A percentile compares a stretch with the other conserved stretches of the same genome.
These are phyloP conservation scores for Motacilla alba DNA, from an alignment of 2,113 vertebrate genomes.

Conservation along the genomic window DNA sequence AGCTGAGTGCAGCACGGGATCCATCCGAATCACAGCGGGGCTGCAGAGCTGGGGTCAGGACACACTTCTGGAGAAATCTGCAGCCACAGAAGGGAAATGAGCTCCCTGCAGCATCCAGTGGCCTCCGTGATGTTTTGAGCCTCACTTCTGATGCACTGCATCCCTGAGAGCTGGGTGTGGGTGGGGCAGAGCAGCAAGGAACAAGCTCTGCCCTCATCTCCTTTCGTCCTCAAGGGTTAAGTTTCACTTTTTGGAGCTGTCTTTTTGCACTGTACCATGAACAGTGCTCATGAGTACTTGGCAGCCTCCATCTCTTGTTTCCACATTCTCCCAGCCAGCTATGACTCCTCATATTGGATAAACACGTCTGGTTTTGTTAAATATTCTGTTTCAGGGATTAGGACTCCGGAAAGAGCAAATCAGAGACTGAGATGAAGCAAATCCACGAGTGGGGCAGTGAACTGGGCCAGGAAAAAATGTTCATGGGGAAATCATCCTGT, in stretches of 20 bases:
- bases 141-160: not conserved
- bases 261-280: not conserved
- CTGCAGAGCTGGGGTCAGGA: not conserved
- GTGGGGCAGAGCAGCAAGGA: not conserved
- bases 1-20: not conserved
- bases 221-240: not conserved
- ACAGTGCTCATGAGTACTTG: not conserved
- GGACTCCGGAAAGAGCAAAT: slow-evolving; percentile 1
- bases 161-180: not conserved
- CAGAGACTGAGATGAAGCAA: not conserved
- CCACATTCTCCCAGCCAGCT: not conserved
- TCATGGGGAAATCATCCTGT: not conserved
- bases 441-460: not conserved
- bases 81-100: not conserved
- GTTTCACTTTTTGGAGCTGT: not conserved
- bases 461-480: not conserved
- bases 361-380: slow-evolving; percentile 7
- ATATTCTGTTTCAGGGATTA: not conserved
- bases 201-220: not conserved
- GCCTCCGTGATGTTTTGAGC: fast-evolving
- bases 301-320: not conserved
- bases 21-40: not conserved
- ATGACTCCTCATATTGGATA: not conserved
- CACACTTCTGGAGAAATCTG: not conserved
- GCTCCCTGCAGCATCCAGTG: too few relatives aligned